A percentile compares a stretch with the other conserved stretches of the same genome.
Evolutionary conservation across 2,888 invertebrate species (phyloP).

Genomic region (Nomada ruficornis): DNA sequence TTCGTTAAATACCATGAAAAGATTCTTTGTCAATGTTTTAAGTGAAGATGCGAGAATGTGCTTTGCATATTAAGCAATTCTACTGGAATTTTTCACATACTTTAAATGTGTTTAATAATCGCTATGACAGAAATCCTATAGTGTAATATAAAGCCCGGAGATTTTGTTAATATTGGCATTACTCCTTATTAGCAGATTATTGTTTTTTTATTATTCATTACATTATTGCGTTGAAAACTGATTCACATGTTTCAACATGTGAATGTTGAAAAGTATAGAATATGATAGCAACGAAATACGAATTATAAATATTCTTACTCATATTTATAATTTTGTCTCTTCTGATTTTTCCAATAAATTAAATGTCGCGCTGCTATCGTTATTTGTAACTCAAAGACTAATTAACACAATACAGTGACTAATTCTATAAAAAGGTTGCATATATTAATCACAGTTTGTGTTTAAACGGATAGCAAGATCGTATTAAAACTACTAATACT

Average conservation of each 20-base stretch:
- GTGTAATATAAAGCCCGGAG: too few species aligned
- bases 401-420: too few species aligned
- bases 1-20: conserved; percentile 32
- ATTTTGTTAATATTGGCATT: too few species aligned
- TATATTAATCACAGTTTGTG: too few species aligned
- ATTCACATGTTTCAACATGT: neutral
- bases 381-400: neutral
- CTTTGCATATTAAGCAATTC: neutral
- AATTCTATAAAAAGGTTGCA: too few species aligned
- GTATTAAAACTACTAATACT: neutral
- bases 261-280: neutral
- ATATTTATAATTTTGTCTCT: neutral
- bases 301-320: neutral
- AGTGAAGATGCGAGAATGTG: neutral
- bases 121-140: too few species aligned
- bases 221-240: too few species aligned
- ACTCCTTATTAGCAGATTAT: too few species aligned
- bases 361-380: neutral
- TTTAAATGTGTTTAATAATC: too few species aligned
- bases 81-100: neutral
- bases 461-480: too few species aligned
- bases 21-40: conserved; percentile 1
- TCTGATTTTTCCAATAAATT: neutral
- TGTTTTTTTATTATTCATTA: too few species aligned
- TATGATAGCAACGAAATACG: neutral